phyloP scores from a whole-genome alignment of 2,113 vertebrate genomes.

The Xenopus laevis region DNA sequence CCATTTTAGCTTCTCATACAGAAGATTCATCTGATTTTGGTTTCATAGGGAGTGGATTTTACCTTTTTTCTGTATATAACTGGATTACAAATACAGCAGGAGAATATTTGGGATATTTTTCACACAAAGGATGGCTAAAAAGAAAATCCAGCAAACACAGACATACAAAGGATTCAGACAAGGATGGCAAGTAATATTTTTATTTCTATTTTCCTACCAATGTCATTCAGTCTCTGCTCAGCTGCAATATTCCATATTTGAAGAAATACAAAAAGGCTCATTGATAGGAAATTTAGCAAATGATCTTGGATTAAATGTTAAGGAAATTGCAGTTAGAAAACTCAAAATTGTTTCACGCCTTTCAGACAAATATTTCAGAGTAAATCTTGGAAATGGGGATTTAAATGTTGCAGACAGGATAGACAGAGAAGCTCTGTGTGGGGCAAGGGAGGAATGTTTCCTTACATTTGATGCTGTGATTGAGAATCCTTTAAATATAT shows the following conservation, averaged over 20 bases:
- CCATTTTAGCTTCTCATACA: not conserved
- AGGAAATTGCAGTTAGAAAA: conserved; percentile 49
- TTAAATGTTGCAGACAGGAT: conserved; percentile 57
- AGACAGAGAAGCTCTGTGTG: conserved; percentile 66
- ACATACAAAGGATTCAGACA: conserved; percentile 4
- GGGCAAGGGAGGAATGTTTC: conserved; percentile 42
- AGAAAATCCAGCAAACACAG: not conserved
- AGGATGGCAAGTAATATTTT: conserved; percentile 40
- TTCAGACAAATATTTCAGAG: conserved; percentile 57
- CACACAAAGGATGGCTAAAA: not conserved
- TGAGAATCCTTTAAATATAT: conserved; percentile 55
- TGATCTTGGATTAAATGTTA: conserved; percentile 57
- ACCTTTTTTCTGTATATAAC: not conserved
- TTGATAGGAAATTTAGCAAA: conserved; percentile 43
- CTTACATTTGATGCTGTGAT: conserved; percentile 54
- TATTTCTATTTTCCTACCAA: conserved; percentile 11
- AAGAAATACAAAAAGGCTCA: conserved; percentile 17
- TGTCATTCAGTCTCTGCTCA: not conserved
- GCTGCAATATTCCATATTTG: conserved; percentile 11
- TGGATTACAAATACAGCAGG: not conserved
- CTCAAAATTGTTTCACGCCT: conserved; percentile 54
- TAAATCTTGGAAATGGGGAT: conserved; percentile 56
- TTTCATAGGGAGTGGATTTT: not conserved
- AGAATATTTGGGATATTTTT: not conserved
- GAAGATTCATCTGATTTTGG: not conserved